Evolutionary conservation across 1,140 invertebrate genomes (phyloP).

Genomic region (Sycophila sp.): DNA sequence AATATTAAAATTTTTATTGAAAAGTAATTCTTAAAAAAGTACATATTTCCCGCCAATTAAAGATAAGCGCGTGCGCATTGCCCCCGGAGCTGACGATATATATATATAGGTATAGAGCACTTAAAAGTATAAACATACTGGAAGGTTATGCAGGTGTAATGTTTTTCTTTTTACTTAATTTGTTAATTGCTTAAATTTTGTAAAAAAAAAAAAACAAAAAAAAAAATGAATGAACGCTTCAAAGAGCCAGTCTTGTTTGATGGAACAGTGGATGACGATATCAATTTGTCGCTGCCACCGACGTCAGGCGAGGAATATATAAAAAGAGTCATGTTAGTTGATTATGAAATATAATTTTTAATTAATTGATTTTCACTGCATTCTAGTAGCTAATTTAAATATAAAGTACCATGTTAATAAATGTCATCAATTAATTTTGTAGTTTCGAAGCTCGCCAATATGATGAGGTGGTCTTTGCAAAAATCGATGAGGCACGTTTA

Average conservation of each 20-base stretch:
- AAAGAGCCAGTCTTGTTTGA: conserved; percentile 55
- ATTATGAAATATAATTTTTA: neutral
- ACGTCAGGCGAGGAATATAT: conserved; percentile 69
- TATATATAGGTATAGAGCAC: too few relatives aligned
- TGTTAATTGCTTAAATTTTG: too few relatives aligned
- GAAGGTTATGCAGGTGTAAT: too few relatives aligned
- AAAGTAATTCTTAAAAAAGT: too few relatives aligned
- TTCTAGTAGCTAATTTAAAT: conserved; percentile 22
- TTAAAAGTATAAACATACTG: too few relatives aligned
- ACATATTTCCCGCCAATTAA: too few relatives aligned
- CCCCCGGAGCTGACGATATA: too few relatives aligned
- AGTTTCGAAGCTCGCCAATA: conserved; percentile 69
- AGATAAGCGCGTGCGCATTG: too few relatives aligned
- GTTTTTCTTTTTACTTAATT: too few relatives aligned
- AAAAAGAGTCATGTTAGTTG: conserved; percentile 67
- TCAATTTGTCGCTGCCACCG: conserved; percentile 66
- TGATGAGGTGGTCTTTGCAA: conserved; percentile 66
- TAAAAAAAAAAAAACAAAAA: too few relatives aligned
- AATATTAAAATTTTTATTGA: too few relatives aligned
- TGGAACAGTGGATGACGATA: conserved; percentile 61
- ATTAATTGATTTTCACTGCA: conserved; percentile 19
- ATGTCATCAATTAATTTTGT: conserved; percentile 14
- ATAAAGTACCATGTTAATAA: too few relatives aligned
- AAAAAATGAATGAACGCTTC: conserved; percentile 48
- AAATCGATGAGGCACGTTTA: conserved; percentile 60